phyloP scores from a whole-genome alignment of 2,888 invertebrate species.

The Drosophila silvestris region DNA sequence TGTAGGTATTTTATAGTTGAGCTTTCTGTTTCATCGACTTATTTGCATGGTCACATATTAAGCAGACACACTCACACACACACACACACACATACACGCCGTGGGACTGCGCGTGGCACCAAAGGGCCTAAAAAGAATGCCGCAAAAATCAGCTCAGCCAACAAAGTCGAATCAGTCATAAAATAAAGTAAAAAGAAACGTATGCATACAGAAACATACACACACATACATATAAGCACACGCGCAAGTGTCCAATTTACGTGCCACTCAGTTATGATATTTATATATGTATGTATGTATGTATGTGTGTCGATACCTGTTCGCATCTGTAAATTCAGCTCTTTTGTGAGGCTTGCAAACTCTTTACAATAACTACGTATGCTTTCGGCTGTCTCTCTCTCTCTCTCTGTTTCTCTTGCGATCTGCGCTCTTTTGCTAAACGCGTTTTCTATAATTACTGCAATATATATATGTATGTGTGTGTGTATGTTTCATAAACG shows the following conservation, averaged over 20 bases:
- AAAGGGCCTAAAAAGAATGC: slow-evolving; percentile 39
- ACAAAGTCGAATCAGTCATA: slow-evolving; percentile 51
- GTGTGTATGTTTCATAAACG: slow-evolving; percentile 34
- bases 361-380: slow-evolving; percentile 37
- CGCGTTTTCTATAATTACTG: slow-evolving; percentile 29
- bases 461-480: slow-evolving; percentile 27
- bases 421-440: slow-evolving; percentile 35
- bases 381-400: slow-evolving; percentile 65
- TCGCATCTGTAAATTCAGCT: slow-evolving; percentile 51
- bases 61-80: slow-evolving; percentile 8
- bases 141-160: slow-evolving; percentile 58
- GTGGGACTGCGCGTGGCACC: slow-evolving; percentile 50
- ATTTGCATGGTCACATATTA: slow-evolving; percentile 32
- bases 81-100: not conserved
- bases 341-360: slow-evolving; percentile 41
- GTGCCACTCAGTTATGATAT: slow-evolving; percentile 8
- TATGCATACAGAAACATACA: slow-evolving; percentile 8
- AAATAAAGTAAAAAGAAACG: not conserved
- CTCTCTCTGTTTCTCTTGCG: slow-evolving; percentile 4
- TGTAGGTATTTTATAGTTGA: slow-evolving; percentile 34
- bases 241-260: slow-evolving; percentile 52
- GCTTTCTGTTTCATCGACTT: not conserved
- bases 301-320: slow-evolving; percentile 56
- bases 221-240: slow-evolving; percentile 13
- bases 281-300: slow-evolving; percentile 14